Evolutionary conservation across 1,140 invertebrate genomes (phyloP), one percentile per base, ranked within the genome.

Genomic region (Potamilus streckersoni): DNA sequence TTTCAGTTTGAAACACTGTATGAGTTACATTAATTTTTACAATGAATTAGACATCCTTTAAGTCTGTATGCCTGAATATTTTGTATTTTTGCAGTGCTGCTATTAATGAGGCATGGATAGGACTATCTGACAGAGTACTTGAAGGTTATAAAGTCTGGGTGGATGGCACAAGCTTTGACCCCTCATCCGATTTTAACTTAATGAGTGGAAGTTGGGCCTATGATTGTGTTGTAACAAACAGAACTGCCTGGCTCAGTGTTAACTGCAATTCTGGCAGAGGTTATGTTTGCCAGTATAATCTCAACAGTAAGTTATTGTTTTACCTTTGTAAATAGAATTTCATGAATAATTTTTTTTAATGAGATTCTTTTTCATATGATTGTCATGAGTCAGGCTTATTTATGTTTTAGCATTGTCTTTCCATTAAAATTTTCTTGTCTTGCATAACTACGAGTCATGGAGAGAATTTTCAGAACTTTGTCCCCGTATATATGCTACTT

Each of bases 271-370:
- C 59, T 27, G n/a, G 31, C 19, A 57, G 61, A 49, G 27, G 60
- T 14, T 72, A 61, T 73, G 75, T 77, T 19, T 77, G 75, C 58
- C 69, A 77, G 17, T 77, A 77, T 67, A 72, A 70, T 31, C 31
- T 31, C 58, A 68, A 63, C 38, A 72, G 38, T 68, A 61, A 27
- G 75, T 77, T 63, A 62, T 56, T 56, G 23, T 14, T 20, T 20
- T 59, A 17, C 31, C 6, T 71, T 15, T 62, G 15, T 71, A 59
- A 60, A 4, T 55, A 66, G 64, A 20, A 17, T 20, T n/a, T 23
- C 17, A 20, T 66, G 38, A 49, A 49, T 49, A 49, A 49, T 49
- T 49, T 49, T 6, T 49, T 49, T 49, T 49, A 8, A 49, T 49
- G 38, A 49, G 38, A 49, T 49, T 0, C 0, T 49, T 49, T 8